Base-by-base conservation (phyloP, 2,888 invertebrate species). In the Anticlea derivata region DNA sequence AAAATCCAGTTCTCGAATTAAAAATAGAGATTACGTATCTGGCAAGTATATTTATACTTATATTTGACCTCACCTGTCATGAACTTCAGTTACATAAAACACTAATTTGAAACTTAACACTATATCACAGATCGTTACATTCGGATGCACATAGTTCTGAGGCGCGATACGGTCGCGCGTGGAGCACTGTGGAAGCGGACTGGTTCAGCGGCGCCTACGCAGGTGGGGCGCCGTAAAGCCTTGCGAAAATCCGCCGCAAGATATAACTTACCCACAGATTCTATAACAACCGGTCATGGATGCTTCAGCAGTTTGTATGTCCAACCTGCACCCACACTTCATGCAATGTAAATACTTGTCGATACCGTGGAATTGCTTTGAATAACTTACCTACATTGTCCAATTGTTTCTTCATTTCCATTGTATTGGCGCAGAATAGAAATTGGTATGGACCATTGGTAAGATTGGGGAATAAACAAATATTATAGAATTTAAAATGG, bases 51-150 rank as follows among this genome's bases (percentile, higher is more conserved):
- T 20, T 12, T 40, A 35, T 10, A 44, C 27, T 26, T 29, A 30
- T 24, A 24, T 45, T 27, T 52, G 66, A 64, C 67, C 80, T 82
- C 68, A 80, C 78, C 78, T 78, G 70, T 65, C 63, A 46, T 46
- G 56, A 63, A 70, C 61, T 71, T 61, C 50, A 67, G 62, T 68
- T 65, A 75, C 65, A 73, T 70, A 60, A 58, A 72, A 67, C 68
- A 78, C 73, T 75, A 73, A 73, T 69, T 66, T 72, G 77, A 70
- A 83, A 84, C 83, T 85, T 86, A 88, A 78, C 76, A 86, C 83
- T 88, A 86, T 84, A 86, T 87, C 86, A 89, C 87, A 87, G 80
- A 82, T 82, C 74, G 80, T 80, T 83, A 79, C 71, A 72, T 76
- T 77, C 70, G 78, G 72, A 69, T 80, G 80, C 78, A 80, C 85